These are phyloP conservation scores for Microctenopoma steveboyesi DNA, from an alignment of 2,797 vertebrate genomes.

Conservation along the genomic window DNA sequence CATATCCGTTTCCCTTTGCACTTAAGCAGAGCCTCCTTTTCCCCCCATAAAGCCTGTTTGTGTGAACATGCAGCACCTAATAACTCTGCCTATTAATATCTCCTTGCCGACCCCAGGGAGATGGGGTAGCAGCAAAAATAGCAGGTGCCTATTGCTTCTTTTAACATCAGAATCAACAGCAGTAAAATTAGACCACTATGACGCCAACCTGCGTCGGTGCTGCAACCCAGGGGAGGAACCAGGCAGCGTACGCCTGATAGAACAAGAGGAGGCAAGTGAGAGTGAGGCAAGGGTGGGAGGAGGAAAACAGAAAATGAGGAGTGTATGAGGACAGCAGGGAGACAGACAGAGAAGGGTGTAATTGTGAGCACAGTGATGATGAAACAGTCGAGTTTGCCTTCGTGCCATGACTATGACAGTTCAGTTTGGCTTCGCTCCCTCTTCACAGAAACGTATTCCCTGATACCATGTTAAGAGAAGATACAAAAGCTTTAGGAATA, in stretches of 20 bases:
- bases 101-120: constrained; percentile 67
- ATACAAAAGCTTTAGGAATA: constrained; percentile 31
- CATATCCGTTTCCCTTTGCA: constrained; percentile 55
- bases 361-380: constrained; percentile 65
- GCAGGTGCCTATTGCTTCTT: constrained; percentile 92
- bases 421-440: constrained; percentile 33
- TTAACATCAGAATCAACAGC: constrained; percentile 93
- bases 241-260: constrained; percentile 67
- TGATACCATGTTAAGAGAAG: constrained; percentile 30
- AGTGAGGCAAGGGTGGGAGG: constrained; percentile 30
- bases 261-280: constrained; percentile 47
- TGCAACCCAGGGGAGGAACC: constrained; percentile 90
- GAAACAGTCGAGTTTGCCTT: constrained; percentile 54
- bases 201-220: constrained; percentile 92
- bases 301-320: constrained; percentile 52
- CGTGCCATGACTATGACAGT: constrained; percentile 39
- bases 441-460: constrained; percentile 29
- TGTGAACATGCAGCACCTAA: constrained; percentile 80
- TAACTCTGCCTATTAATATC: constrained; percentile 87
- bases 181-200: constrained; percentile 97
- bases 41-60: constrained; percentile 55
- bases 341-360: constrained; percentile 64
- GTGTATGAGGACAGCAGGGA: constrained; percentile 47
- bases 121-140: constrained; percentile 89
- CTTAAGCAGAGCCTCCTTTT: constrained; percentile 37